Conservation (phyloP, 2,797 vertebrate genomes). For the Tragopan temminckii region DNA sequence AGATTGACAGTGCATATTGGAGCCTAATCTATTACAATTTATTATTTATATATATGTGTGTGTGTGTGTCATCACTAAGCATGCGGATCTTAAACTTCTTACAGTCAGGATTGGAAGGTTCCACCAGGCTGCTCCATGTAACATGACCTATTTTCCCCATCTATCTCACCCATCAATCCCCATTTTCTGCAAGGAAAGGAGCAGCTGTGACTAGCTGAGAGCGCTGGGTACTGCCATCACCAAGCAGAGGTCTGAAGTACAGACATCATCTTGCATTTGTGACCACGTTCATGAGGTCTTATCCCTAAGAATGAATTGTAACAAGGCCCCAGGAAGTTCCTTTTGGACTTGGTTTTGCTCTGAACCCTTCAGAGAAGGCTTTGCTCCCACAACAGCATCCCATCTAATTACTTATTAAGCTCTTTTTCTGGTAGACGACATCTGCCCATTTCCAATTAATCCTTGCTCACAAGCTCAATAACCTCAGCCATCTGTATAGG, state of each 20-base stretch:
- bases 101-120: background rate
- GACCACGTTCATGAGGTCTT: accelerated
- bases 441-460: conserved; percentile 62
- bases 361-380: background rate
- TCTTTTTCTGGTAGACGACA: conserved; percentile 47
- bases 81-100: background rate
- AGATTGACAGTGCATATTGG: background rate
- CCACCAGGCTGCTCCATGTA: background rate
- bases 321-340: background rate
- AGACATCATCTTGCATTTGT: accelerated
- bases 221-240: background rate
- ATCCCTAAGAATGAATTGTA: accelerated
- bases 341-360: background rate
- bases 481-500: conserved; percentile 55
- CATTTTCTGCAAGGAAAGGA: background rate
- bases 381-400: background rate
- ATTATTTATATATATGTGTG: background rate
- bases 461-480: conserved; percentile 26
- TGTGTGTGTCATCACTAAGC: background rate
- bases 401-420: conserved; percentile 36
- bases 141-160: background rate
- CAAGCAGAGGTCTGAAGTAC: accelerated
- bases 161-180: background rate
- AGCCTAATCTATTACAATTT: background rate
- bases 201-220: background rate